A percentile compares a stretch with the other conserved stretches of the same genome.
phyloP scores from a whole-genome alignment of 2,113 vertebrate genomes.

The Proterorhinus semilunaris region DNA sequence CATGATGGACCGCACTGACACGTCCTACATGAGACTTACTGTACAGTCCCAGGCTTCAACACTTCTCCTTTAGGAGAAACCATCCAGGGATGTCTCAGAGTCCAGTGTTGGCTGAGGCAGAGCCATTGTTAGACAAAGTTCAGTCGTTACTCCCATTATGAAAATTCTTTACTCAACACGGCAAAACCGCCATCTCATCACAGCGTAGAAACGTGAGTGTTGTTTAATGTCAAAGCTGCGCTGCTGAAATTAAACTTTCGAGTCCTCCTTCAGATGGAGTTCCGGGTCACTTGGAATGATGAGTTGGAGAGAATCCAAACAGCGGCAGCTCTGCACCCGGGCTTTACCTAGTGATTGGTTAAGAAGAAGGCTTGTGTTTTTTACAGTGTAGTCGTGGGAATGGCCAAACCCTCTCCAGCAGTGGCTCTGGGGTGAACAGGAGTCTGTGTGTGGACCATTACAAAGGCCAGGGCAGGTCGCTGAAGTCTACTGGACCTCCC shows the following conservation, averaged over 20 bases:
- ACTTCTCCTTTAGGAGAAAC: background rate
- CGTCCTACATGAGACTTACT: conserved; percentile 10
- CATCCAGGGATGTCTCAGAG: conserved; percentile 9
- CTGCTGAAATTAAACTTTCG: background rate
- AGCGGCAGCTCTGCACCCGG: conserved; percentile 7
- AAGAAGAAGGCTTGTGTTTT: conserved; percentile 17
- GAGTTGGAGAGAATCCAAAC: conserved; percentile 28
- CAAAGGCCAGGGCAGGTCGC: conserved; percentile 97
- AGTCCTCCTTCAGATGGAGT: background rate
- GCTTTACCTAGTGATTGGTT: background rate
- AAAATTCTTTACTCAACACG: conserved; percentile 18
- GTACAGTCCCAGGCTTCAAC: background rate
- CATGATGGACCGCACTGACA: background rate
- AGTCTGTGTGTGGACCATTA: conserved; percentile 65
- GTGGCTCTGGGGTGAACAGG: conserved; percentile 29
- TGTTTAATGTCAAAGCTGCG: conserved; percentile 4
- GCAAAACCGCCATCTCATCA: conserved; percentile 35
- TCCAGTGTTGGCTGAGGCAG: conserved; percentile 18
- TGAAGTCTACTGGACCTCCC: conserved; percentile 97
- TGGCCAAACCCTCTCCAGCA: conserved; percentile 30
- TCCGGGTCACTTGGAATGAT: conserved; percentile 34
- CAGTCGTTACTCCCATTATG: conserved; percentile 12
- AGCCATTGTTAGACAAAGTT: conserved; percentile 32
- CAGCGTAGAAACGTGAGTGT: background rate
- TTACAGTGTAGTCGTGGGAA: conserved; percentile 30